Conservation (phyloP, 2,797 vertebrate genomes). For the Pseudochirops cupreus region DNA sequence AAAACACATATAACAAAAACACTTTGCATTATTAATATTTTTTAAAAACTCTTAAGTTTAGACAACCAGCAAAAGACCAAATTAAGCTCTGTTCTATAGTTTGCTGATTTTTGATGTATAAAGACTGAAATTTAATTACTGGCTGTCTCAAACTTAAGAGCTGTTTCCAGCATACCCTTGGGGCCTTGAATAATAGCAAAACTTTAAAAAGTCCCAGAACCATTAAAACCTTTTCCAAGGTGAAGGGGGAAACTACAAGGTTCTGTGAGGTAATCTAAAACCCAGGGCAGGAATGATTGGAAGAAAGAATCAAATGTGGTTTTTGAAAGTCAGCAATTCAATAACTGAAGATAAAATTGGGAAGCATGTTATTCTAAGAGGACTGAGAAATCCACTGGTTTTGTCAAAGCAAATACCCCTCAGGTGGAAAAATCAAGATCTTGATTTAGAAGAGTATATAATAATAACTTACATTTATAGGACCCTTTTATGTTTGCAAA, state of each 20-base stretch:
- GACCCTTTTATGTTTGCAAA: neutral
- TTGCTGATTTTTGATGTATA: neutral
- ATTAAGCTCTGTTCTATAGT: neutral
- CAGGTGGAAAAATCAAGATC: neutral
- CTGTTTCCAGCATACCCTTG: neutral
- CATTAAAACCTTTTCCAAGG: neutral
- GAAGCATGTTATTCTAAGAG: neutral
- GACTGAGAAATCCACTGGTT: neutral
- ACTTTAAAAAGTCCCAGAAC: neutral
- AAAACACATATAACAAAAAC: neutral
- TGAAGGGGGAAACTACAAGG: neutral
- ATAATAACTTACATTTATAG: neutral
- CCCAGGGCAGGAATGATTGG: neutral
- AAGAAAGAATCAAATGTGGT: neutral
- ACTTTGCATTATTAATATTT: neutral
- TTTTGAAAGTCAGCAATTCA: neutral
- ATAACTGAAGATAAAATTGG: neutral
- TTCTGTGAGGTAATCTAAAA: neutral
- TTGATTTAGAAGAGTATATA: neutral
- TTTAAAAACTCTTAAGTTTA: neutral
- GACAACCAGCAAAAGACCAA: neutral
- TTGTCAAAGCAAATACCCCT: neutral
- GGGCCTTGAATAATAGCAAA: neutral
- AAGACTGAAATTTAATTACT: neutral
- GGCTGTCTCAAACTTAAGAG: neutral